Evolutionary conservation across 2,888 invertebrate genomes (phyloP).

Genomic region (Pseudeuparius sepicola): DNA sequence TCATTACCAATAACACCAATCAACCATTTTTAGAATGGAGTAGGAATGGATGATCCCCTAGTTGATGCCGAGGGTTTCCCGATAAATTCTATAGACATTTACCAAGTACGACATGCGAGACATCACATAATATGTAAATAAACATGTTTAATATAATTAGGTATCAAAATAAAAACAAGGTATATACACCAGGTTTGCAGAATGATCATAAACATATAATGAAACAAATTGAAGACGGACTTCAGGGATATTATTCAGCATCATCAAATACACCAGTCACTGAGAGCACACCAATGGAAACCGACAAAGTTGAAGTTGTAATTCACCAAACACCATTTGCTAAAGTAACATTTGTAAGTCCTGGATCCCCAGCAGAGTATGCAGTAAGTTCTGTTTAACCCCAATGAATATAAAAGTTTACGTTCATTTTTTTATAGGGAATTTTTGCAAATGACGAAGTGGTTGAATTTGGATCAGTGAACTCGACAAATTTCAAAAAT

Average conservation of each 20-base stretch:
- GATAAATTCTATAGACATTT: conserved; percentile 79
- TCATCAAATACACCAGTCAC: conserved; percentile 23
- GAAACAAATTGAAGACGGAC: conserved; percentile 69
- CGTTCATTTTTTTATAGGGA: conserved; percentile 46
- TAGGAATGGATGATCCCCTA: conserved; percentile 77
- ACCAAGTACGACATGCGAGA: conserved; percentile 81
- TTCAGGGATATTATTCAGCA: conserved; percentile 44
- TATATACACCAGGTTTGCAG: conserved; percentile 54
- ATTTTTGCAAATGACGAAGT: conserved; percentile 59
- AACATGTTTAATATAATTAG: neutral
- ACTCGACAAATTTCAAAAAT: conserved; percentile 56
- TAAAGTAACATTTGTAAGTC: conserved; percentile 59
- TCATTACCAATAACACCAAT: no score
- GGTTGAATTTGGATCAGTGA: conserved; percentile 69
- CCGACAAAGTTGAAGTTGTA: conserved; percentile 18
- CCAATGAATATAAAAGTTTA: neutral
- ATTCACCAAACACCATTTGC: conserved; percentile 48
- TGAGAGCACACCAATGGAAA: conserved; percentile 23
- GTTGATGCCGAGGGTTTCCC: conserved; percentile 85
- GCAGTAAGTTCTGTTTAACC: conserved; percentile 49
- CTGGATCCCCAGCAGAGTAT: conserved; percentile 72
- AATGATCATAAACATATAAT: conserved; percentile 83
- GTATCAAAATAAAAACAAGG: conserved; percentile 4
- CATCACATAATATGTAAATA: conserved; percentile 79
- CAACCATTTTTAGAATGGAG: conserved; percentile 57